Conservation (phyloP, 92 coral and sea anemone genomes). For the Actinernus sp. region DNA sequence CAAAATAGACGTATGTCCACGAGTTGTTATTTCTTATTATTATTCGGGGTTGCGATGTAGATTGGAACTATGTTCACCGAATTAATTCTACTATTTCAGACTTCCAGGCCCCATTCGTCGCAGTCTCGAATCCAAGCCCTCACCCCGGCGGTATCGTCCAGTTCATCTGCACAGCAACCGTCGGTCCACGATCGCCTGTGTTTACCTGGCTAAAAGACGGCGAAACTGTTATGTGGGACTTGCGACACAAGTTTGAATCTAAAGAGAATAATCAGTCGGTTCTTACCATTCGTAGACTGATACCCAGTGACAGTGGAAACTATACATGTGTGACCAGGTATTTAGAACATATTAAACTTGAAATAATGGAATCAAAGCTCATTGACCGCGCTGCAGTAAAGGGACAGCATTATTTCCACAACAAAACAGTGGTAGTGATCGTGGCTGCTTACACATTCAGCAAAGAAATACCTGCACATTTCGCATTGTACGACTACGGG, state of each 20-base stretch:
- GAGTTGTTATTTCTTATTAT: too few relatives aligned
- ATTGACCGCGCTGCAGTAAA: too few relatives aligned
- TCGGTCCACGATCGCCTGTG: conserved; percentile 44
- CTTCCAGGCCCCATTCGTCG: neutral
- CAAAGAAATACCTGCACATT: too few relatives aligned
- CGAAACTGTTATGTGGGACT: conserved; percentile 13
- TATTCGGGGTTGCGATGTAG: too few relatives aligned
- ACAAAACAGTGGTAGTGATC: too few relatives aligned
- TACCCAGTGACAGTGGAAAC: conserved; percentile 37
- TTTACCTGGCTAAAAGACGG: conserved; percentile 50
- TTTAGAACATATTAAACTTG: too few relatives aligned
- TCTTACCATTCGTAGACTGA: conserved; percentile 44
- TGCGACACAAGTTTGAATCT: conserved; percentile 45
- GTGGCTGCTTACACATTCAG: too few relatives aligned
- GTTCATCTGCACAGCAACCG: conserved; percentile 33
- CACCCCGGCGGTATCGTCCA: conserved; percentile 21
- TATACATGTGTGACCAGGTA: conserved; percentile 53
- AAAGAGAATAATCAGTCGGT: conserved; percentile 3
- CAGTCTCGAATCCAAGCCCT: conserved; percentile 14
- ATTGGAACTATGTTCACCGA: too few relatives aligned
- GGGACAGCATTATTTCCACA: too few relatives aligned
- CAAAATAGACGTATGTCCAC: too few relatives aligned
- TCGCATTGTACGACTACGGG: too few relatives aligned
- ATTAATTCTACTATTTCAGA: neutral
- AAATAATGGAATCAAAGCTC: too few relatives aligned